phyloP scores from a whole-genome alignment of 2,888 invertebrate genomes.

The Hartigia nigra region DNA sequence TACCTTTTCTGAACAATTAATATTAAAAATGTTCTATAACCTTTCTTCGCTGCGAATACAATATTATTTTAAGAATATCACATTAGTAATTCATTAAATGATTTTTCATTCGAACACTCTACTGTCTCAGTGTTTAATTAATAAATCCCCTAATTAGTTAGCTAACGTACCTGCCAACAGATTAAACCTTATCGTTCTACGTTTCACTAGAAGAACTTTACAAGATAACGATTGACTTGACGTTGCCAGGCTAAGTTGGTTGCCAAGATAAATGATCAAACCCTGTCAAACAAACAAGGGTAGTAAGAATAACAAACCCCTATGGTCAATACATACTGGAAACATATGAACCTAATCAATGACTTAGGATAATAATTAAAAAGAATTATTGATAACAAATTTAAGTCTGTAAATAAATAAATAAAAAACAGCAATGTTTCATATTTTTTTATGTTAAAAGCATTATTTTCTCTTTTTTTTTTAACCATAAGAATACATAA shows the following conservation, averaged over 20 bases:
- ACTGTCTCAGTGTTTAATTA: background rate
- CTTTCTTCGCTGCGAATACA: background rate
- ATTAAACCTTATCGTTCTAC: background rate
- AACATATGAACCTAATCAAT: background rate
- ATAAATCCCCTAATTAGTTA: background rate
- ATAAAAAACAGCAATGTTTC: background rate
- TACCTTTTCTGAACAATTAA: background rate
- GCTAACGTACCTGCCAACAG: background rate
- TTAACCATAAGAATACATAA: background rate
- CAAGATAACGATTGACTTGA: background rate
- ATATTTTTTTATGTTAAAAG: background rate
- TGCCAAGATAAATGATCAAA: background rate
- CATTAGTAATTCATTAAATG: background rate
- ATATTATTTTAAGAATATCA: background rate
- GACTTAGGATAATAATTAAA: background rate
- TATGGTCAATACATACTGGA: background rate
- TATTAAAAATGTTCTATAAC: background rate
- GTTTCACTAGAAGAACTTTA: background rate
- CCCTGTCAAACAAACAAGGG: background rate
- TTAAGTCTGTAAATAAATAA: background rate
- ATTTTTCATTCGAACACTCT: background rate
- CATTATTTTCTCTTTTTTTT: background rate
- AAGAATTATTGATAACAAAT: background rate
- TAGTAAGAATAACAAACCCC: background rate
- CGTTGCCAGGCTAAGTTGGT: background rate